phyloP scores from a whole-genome alignment of 1,140 invertebrate genomes.

The Subanguina moxae region DNA sequence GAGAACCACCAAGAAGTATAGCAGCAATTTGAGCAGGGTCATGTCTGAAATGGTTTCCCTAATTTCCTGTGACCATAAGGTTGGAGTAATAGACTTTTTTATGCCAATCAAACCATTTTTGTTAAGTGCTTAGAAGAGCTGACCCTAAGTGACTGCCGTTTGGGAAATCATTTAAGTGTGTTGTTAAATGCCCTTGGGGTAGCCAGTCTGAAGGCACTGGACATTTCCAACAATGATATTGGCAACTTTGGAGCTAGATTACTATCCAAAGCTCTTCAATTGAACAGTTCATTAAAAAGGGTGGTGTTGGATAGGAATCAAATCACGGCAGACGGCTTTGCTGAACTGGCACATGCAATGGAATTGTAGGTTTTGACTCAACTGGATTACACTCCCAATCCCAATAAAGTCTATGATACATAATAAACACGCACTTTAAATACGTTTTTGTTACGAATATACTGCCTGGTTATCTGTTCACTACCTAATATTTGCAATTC shows the following conservation, averaged over 20 bases:
- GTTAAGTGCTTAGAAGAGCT: slow-evolving; percentile 49
- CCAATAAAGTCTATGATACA: not conserved
- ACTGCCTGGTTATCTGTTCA: too few relatives aligned
- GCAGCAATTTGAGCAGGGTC: slow-evolving; percentile 32
- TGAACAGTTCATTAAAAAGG: slow-evolving; percentile 45
- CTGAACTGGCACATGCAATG: slow-evolving; percentile 49
- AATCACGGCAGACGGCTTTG: slow-evolving; percentile 52
- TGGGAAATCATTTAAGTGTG: slow-evolving; percentile 46
- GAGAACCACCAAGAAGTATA: slow-evolving; percentile 43
- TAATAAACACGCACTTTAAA: not conserved
- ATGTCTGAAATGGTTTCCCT: slow-evolving; percentile 52
- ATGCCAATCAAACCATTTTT: slow-evolving; percentile 20
- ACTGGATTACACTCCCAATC: not conserved
- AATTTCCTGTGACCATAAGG: slow-evolving; percentile 44
- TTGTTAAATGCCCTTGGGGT: slow-evolving; percentile 54
- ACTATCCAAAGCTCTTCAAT: slow-evolving; percentile 54
- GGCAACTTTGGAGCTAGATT: slow-evolving; percentile 43
- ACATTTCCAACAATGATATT: slow-evolving; percentile 55
- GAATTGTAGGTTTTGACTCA: slow-evolving; percentile 23
- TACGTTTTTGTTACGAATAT: too few relatives aligned
- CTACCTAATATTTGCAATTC: too few relatives aligned
- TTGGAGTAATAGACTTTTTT: not conserved
- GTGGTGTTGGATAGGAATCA: slow-evolving; percentile 55
- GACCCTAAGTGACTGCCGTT: slow-evolving; percentile 44
- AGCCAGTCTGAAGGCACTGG: slow-evolving; percentile 36